These are phyloP conservation scores for Gryllus bimaculatus DNA, from an alignment of 1,140 invertebrate species.

Conservation along the genomic window DNA sequence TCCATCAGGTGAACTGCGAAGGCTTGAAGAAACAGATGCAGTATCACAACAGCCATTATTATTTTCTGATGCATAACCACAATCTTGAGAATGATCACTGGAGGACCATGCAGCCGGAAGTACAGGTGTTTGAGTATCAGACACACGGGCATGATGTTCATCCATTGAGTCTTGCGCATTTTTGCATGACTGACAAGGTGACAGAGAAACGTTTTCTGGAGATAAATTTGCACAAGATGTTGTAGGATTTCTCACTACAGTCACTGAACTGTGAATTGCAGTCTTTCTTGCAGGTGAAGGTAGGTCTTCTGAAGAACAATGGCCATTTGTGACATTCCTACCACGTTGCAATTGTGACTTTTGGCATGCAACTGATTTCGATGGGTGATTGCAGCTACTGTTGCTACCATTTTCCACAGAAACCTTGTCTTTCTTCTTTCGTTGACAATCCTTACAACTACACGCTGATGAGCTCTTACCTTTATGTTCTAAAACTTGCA, in stretches of 20 bases:
- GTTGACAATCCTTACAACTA: slow-evolving; percentile 35
- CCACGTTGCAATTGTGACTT: slow-evolving; percentile 6
- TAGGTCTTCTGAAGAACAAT: slow-evolving; percentile 6
- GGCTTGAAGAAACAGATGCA: slow-evolving; percentile 52
- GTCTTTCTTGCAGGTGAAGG: slow-evolving; percentile 7
- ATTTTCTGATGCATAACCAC: slow-evolving; percentile 71
- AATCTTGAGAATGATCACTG: slow-evolving; percentile 67
- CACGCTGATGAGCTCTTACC: slow-evolving; percentile 34
- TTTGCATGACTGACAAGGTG: slow-evolving; percentile 36
- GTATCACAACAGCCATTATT: slow-evolving; percentile 57
- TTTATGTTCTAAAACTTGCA: slow-evolving; percentile 37
- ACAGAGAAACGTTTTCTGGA: neutral
- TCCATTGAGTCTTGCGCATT: slow-evolving; percentile 26
- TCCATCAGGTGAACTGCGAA: slow-evolving; percentile 67
- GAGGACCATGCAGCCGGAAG: slow-evolving; percentile 40
- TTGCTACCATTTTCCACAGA: neutral
- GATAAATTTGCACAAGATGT: neutral
- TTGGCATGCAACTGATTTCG: slow-evolving; percentile 14
- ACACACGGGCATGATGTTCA: neutral
- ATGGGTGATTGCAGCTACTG: neutral
- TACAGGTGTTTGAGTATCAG: neutral
- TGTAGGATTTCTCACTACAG: neutral
- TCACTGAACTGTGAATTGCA: slow-evolving; percentile 7
- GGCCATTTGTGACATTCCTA: slow-evolving; percentile 3
- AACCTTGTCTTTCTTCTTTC: slow-evolving; percentile 22